Conservation (phyloP, 2,113 vertebrate genomes). For the Australoheros scitulus region DNA sequence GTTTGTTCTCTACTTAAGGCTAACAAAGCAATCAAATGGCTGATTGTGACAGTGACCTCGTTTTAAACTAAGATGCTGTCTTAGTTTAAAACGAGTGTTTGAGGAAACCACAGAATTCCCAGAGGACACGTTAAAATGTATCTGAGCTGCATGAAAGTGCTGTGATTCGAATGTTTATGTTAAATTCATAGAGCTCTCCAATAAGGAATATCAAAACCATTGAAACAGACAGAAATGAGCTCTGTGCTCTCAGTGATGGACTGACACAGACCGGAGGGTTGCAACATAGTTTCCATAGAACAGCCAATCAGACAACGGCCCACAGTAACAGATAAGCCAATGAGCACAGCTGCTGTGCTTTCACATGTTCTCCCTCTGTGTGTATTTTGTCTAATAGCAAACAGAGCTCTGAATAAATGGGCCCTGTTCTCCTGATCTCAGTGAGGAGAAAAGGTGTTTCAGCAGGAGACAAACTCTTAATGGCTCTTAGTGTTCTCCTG, state of each 20-base stretch:
- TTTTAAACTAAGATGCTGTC: neutral
- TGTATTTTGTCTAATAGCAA: constrained; percentile 29
- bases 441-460: neutral
- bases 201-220: neutral
- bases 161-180: neutral
- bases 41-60: rapidly evolving
- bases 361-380: neutral
- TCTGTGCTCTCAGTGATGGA: neutral
- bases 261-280: neutral
- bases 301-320: neutral
- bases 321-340: constrained; percentile 19
- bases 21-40: neutral
- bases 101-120: neutral
- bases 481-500: neutral
- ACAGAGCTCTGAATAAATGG: constrained; percentile 7
- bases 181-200: neutral
- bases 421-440: neutral
- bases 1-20: neutral
- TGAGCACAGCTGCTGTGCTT: constrained; percentile 30
- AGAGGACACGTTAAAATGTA: neutral
- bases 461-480: neutral
- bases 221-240: neutral
- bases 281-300: constrained; percentile 18
- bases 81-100: neutral
- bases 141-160: too few species aligned